Evolutionary conservation across 2,797 vertebrate genomes (phyloP).

Genomic region (Poeciliopsis presidionis): DNA sequence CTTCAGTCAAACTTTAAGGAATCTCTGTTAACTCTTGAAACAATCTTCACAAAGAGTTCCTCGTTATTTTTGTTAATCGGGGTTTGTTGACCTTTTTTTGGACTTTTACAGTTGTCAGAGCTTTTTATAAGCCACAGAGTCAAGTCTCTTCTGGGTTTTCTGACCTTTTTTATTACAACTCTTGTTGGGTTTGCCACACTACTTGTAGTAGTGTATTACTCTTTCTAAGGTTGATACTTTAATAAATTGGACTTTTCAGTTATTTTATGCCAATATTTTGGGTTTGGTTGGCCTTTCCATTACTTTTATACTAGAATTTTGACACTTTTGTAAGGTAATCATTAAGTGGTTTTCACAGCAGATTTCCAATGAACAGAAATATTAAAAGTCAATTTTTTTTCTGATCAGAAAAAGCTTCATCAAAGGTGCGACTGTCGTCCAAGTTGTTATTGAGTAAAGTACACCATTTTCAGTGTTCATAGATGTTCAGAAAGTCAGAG

Average conservation of each 20-base stretch:
- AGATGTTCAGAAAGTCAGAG: background rate
- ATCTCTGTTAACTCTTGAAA: conserved; percentile 14
- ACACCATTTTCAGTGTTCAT: background rate
- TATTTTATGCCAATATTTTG: background rate
- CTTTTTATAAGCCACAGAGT: conserved; percentile 35
- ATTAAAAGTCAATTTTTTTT: background rate
- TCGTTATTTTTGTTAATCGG: background rate
- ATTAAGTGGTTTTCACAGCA: background rate
- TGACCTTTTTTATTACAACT: conserved; percentile 16
- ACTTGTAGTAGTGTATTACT: background rate
- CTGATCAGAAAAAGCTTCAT: background rate
- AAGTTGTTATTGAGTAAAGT: background rate
- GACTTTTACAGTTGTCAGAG: conserved; percentile 28
- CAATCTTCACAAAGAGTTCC: background rate
- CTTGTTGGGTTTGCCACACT: conserved; percentile 20
- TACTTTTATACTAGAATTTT: background rate
- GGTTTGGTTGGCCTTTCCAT: background rate
- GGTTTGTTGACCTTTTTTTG: conserved; percentile 1
- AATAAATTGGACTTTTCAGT: background rate
- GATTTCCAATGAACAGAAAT: background rate
- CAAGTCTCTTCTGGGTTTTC: conserved; percentile 18
- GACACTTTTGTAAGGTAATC: background rate
- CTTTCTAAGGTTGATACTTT: background rate
- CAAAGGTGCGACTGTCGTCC: background rate
- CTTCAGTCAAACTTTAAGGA: conserved; percentile 24